Evolutionary conservation across 2,797 vertebrate species (phyloP).

Genomic region (Lutjanus argentimaculatus): DNA sequence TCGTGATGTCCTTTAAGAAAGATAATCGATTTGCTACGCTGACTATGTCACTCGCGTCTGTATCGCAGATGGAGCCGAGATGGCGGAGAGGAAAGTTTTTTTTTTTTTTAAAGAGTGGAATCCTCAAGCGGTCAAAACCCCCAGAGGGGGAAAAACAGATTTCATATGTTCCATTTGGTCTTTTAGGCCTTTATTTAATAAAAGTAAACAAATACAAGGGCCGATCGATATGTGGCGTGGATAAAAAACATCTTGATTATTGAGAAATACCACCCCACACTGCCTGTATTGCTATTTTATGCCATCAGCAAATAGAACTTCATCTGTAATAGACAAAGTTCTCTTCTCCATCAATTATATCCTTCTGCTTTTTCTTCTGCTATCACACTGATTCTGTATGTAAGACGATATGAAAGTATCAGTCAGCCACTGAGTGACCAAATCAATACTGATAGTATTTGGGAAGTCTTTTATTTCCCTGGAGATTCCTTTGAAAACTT

Average conservation of each 20-base stretch:
- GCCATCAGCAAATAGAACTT: background rate
- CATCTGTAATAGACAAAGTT: slow-evolving; percentile 11
- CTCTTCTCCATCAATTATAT: background rate
- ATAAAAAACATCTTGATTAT: slow-evolving; percentile 3
- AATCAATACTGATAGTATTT: background rate
- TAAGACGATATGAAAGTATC: background rate
- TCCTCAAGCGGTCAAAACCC: slow-evolving; percentile 41
- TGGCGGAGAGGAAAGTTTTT: slow-evolving; percentile 41
- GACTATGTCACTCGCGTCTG: slow-evolving; percentile 53
- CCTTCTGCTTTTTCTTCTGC: background rate
- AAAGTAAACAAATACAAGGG: slow-evolving; percentile 20
- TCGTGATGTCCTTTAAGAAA: slow-evolving; percentile 42
- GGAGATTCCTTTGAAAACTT: background rate
- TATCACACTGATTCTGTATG: background rate
- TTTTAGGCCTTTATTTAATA: background rate
- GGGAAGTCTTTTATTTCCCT: slow-evolving; percentile 1
- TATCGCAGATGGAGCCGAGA: slow-evolving; percentile 68
- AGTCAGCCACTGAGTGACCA: background rate
- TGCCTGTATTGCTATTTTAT: background rate
- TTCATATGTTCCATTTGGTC: slow-evolving; percentile 30
- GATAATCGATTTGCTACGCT: slow-evolving; percentile 59
- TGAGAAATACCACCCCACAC: background rate
- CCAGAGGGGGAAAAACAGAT: background rate
- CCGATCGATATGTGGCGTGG: background rate
- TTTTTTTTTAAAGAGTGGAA: slow-evolving; percentile 11